Percentiles rank a stretch among this genome's conserved stretches.
phyloP scores from a whole-genome alignment of 2,888 invertebrate species.

The Plagodis dolabraria region DNA sequence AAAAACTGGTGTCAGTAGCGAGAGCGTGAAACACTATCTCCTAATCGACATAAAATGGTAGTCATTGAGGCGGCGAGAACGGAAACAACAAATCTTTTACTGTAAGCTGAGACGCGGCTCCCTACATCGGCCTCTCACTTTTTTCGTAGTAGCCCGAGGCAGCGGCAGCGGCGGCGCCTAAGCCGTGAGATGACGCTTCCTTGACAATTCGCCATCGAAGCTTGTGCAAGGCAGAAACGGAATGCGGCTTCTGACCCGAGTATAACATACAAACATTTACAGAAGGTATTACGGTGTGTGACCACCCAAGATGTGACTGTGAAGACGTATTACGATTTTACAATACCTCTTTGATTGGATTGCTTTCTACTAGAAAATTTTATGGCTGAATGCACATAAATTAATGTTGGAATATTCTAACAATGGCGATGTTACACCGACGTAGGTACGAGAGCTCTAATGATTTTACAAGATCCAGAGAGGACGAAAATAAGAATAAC shows the following conservation, averaged over 20 bases:
- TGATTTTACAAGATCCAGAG: conserved; percentile 71
- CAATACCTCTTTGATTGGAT: conserved; percentile 72
- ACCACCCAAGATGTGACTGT: conserved; percentile 70
- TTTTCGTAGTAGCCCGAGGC: conserved; percentile 57
- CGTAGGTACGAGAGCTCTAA: conserved; percentile 57
- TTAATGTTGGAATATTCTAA: conserved; percentile 51
- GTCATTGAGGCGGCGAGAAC: conserved; percentile 81
- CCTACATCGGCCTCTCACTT: conserved; percentile 71
- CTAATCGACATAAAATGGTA: conserved; percentile 83
- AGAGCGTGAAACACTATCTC: conserved; percentile 82
- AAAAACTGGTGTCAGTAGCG: conserved; percentile 82
- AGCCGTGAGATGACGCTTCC: conserved; percentile 43
- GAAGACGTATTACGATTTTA: conserved; percentile 57
- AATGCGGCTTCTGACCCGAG: conserved; percentile 73
- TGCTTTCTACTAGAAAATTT: conserved; percentile 59
- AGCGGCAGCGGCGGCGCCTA: conserved; percentile 35
- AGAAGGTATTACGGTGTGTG: conserved; percentile 56
- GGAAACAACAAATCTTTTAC: conserved; percentile 81
- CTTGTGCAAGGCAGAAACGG: conserved; percentile 60
- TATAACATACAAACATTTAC: conserved; percentile 61
- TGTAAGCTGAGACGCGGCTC: conserved; percentile 70
- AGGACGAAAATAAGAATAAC: conserved; percentile 77
- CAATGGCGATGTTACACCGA: conserved; percentile 47
- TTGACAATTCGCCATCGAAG: conserved; percentile 69
- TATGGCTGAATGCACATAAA: conserved; percentile 48